phyloP scores from a whole-genome alignment of 2,113 vertebrate genomes.

The Tylochromis polylepis region DNA sequence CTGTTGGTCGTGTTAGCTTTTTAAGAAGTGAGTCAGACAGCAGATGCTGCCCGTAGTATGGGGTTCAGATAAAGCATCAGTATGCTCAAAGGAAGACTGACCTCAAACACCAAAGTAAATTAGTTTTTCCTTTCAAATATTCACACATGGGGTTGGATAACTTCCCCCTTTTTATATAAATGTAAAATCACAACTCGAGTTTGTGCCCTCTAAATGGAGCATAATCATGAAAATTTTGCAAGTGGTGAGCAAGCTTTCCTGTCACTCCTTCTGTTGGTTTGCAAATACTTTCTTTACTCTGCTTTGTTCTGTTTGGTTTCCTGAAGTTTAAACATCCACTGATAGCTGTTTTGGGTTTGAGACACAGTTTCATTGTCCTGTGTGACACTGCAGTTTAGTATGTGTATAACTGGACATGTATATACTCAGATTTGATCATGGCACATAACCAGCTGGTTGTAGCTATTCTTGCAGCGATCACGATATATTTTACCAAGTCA shows the following conservation, averaged over 20 bases:
- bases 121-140: not conserved
- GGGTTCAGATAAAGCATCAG: not conserved
- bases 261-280: not conserved
- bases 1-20: not conserved
- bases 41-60: not conserved
- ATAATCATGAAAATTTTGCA: not conserved
- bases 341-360: not conserved
- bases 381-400: not conserved
- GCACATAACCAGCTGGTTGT: not conserved
- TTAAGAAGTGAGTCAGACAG: not conserved
- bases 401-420: not conserved
- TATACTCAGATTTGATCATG: accelerated
- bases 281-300: not conserved
- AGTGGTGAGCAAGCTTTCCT: not conserved
- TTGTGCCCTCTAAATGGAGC: not conserved
- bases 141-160: not conserved
- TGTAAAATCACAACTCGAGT: not conserved
- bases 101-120: not conserved
- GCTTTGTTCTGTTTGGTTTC: not conserved
- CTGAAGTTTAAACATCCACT: not conserved
- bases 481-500: not conserved
- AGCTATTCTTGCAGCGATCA: accelerated
- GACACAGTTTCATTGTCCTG: not conserved
- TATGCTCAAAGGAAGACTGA: conserved; percentile 11
- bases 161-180: not conserved